phyloP scores from a whole-genome alignment of 2,113 vertebrate genomes.

The Mormyrus iriodes region DNA sequence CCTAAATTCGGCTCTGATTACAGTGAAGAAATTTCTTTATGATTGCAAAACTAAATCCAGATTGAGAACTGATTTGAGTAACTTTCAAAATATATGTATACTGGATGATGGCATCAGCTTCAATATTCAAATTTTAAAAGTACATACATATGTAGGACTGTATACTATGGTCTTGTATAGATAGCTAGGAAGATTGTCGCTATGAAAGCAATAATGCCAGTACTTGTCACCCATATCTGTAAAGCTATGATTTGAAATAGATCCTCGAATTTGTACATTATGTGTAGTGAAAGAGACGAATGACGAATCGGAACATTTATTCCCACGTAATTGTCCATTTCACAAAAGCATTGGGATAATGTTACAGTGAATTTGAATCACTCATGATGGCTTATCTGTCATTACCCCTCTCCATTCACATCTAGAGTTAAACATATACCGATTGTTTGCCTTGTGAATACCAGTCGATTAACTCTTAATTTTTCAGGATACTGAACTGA shows the following conservation, averaged over 20 bases:
- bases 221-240: not conserved
- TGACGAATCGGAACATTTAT: constrained; percentile 1
- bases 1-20: not conserved
- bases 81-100: not conserved
- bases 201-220: too few relatives aligned
- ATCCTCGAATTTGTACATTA: constrained; percentile 3
- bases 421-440: not conserved
- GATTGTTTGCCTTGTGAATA: not conserved
- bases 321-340: constrained; percentile 27
- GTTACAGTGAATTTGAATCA: constrained; percentile 8
- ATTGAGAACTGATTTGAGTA: not conserved
- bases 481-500: not conserved
- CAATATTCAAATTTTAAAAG: not conserved
- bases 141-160: not conserved
- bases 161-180: not conserved
- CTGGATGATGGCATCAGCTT: not conserved
- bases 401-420: not conserved
- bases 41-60: not conserved
- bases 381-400: not conserved
- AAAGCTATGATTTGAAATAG: not conserved
- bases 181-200: not conserved
- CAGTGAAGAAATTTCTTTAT: not conserved
- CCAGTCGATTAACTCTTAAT: not conserved
- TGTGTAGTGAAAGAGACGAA: not conserved
- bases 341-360: constrained; percentile 36